Evolutionary conservation across 1,140 invertebrate genomes (phyloP).

Genomic region (Papilio aristodemus): DNA sequence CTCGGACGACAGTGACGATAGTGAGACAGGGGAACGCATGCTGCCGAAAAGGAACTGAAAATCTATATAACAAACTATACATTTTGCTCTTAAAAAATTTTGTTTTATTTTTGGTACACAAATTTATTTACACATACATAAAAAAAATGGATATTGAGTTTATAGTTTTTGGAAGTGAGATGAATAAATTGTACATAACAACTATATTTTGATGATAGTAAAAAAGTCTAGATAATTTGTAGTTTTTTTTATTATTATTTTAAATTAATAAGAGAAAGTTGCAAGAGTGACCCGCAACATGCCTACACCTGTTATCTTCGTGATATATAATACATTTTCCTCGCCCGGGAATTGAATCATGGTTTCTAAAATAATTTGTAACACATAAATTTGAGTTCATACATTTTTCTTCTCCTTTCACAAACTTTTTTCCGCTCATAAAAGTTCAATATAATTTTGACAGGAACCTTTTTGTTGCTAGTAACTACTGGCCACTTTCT

Average conservation of each 20-base stretch:
- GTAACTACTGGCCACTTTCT: conserved; percentile 16
- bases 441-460: neutral
- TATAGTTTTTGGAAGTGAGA: too few species aligned
- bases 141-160: too few species aligned
- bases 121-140: too few species aligned
- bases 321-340: too few species aligned
- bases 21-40: conserved; percentile 16
- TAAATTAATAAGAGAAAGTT: neutral
- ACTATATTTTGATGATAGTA: neutral
- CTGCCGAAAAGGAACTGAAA: conserved; percentile 20
- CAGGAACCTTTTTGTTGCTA: neutral
- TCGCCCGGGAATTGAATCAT: too few species aligned
- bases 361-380: too few species aligned
- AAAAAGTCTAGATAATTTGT: neutral
- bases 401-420: too few species aligned
- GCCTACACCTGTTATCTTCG: too few species aligned
- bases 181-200: neutral
- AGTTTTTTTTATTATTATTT: neutral
- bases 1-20: conserved; percentile 37
- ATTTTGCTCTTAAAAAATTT: neutral
- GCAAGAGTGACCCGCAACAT: too few species aligned
- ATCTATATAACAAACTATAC: neutral
- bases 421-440: neutral
- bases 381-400: too few species aligned
- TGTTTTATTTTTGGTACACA: neutral